Conservation (phyloP, 2,888 invertebrate genomes). For the Papilio protenor region DNA sequence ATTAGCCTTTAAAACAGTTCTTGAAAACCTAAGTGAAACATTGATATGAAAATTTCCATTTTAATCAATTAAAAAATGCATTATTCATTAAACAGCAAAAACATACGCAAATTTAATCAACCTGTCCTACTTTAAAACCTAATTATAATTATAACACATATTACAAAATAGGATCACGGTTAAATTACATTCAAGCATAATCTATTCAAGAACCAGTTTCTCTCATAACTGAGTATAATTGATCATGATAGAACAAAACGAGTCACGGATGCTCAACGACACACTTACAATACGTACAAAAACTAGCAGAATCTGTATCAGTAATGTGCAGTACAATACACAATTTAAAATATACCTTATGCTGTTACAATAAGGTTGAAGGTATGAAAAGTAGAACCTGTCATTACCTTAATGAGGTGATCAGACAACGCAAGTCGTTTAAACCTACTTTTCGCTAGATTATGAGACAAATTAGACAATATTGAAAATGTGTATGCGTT, state of each 20-base stretch:
- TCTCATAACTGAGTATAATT: constrained; percentile 22
- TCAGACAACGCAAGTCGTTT: not conserved
- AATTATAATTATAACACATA: constrained; percentile 16
- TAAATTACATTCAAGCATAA: not conserved
- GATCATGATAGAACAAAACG: constrained; percentile 23
- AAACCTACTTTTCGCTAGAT: constrained; percentile 10
- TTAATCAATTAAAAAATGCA: not conserved
- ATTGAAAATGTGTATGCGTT: not conserved
- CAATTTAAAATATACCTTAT: constrained; percentile 48
- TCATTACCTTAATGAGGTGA: constrained; percentile 15
- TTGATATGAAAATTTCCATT: not conserved
- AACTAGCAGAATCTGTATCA: constrained; percentile 4
- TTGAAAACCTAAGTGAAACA: not conserved
- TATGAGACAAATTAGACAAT: not conserved
- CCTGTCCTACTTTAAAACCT: constrained; percentile 33
- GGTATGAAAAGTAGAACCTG: not conserved
- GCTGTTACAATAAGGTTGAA: constrained; percentile 7
- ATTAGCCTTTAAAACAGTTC: too few species aligned
- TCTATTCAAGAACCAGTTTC: constrained; percentile 25
- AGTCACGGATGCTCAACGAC: constrained; percentile 32
- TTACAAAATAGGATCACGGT: constrained; percentile 20
- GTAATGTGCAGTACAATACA: constrained; percentile 8
- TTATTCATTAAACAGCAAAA: not conserved
- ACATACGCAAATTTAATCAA: not conserved
- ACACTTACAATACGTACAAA: constrained; percentile 27